These are phyloP conservation scores for Acrobasis suavella DNA, from an alignment of 2,888 invertebrate species.

Conservation along the genomic window DNA sequence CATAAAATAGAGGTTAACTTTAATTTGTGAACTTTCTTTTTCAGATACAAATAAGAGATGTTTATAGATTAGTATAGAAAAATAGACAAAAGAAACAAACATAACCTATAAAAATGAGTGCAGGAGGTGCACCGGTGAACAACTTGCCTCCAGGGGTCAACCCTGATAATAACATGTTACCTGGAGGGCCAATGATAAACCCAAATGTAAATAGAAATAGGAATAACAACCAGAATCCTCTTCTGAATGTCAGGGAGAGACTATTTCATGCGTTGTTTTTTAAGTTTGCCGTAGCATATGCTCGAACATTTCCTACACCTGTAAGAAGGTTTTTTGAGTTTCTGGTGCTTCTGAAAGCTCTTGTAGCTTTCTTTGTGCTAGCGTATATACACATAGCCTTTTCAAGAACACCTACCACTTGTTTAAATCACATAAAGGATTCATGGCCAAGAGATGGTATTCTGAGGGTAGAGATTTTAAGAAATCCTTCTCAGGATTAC, in stretches of 20 bases:
- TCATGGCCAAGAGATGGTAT: slow-evolving; percentile 98
- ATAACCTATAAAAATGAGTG: slow-evolving; percentile 54
- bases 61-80: slow-evolving; percentile 21
- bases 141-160: slow-evolving; percentile 76
- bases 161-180: slow-evolving; percentile 77
- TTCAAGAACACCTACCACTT: slow-evolving; percentile 95
- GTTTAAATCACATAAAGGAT: slow-evolving; percentile 92
- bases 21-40: slow-evolving; percentile 52
- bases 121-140: slow-evolving; percentile 65
- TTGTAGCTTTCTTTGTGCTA: slow-evolving; percentile 92
- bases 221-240: slow-evolving; percentile 87
- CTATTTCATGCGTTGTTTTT: slow-evolving; percentile 97
- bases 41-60: slow-evolving; percentile 45
- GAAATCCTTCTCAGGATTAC: slow-evolving; percentile 87
- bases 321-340: slow-evolving; percentile 92
- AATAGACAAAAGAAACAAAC: slow-evolving; percentile 22
- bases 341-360: slow-evolving; percentile 89
- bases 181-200: slow-evolving; percentile 81
- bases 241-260: slow-evolving; percentile 93
- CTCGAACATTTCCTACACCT: slow-evolving; percentile 92
- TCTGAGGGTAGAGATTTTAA: slow-evolving; percentile 93
- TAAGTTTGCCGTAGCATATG: slow-evolving; percentile 95
- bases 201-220: slow-evolving; percentile 76
- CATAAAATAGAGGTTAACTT: slow-evolving; percentile 48
- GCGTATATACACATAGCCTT: slow-evolving; percentile 98